Percentiles rank a stretch among this genome's conserved stretches.
phyloP scores from a whole-genome alignment of 2,888 invertebrate genomes.

The Hofmannophila pseudospretella region DNA sequence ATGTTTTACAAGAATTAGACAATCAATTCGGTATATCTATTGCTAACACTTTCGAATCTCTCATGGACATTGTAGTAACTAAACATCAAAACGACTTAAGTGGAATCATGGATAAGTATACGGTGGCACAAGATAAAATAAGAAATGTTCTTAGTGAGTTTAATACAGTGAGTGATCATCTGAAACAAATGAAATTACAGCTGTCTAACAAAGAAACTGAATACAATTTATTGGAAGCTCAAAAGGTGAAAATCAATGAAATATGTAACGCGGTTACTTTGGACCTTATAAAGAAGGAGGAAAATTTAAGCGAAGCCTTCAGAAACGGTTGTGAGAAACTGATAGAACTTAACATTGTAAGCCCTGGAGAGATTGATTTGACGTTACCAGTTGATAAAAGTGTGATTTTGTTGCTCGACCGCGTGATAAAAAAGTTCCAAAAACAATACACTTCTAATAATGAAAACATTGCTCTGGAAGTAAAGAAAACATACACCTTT shows the following conservation, averaged over 20 bases:
- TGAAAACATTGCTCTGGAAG: constrained; percentile 33
- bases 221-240: constrained; percentile 38
- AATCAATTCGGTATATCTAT: constrained; percentile 38
- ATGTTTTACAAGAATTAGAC: constrained; percentile 44
- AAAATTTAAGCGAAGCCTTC: constrained; percentile 39
- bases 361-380: constrained; percentile 28
- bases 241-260: constrained; percentile 53
- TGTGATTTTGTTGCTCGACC: constrained; percentile 37
- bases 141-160: constrained; percentile 35
- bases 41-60: constrained; percentile 34
- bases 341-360: constrained; percentile 32
- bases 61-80: constrained; percentile 31
- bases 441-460: constrained; percentile 15
- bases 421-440: constrained; percentile 27
- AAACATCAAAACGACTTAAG: constrained; percentile 35
- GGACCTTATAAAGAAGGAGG: constrained; percentile 51
- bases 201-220: constrained; percentile 49
- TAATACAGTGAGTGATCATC: constrained; percentile 34
- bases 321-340: constrained; percentile 37
- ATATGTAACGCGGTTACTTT: constrained; percentile 56
- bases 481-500: constrained; percentile 27
- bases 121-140: constrained; percentile 31
- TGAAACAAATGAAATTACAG: constrained; percentile 38
- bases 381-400: constrained; percentile 30
- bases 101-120: constrained; percentile 29